A percentile compares a stretch with the other conserved stretches of the same genome.
These are phyloP conservation scores for Copidosoma floridanum DNA, from an alignment of 1,140 invertebrate species.

Conservation along the genomic window DNA sequence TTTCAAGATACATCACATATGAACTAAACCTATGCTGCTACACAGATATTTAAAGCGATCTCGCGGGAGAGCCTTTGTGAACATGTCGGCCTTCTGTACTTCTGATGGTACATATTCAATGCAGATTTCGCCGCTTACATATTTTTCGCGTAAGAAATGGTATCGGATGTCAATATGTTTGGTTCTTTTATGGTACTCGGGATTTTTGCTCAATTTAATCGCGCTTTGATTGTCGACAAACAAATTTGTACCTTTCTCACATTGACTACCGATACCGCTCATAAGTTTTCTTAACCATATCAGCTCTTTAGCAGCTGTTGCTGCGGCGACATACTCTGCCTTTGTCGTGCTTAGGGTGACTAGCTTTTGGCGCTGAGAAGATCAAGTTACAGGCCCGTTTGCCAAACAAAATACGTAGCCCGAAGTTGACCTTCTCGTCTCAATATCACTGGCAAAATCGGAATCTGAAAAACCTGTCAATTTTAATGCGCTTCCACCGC, in stretches of 20 bases:
- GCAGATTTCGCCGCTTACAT: background rate
- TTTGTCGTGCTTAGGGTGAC: no score
- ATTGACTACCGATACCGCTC: no score
- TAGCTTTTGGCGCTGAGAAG: no score
- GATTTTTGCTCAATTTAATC: no score
- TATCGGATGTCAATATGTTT: conserved; percentile 42
- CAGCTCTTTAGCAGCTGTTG: no score
- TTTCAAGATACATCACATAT: background rate
- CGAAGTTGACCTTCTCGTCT: conserved; percentile 45
- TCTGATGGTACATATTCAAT: background rate
- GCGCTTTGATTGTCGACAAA: no score
- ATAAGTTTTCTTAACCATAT: no score
- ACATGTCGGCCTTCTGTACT: background rate
- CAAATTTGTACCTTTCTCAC: conserved; percentile 34
- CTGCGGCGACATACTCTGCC: no score
- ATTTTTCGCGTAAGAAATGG: conserved; percentile 19
- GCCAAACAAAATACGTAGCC: no score
- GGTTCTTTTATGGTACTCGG: conserved; percentile 27
- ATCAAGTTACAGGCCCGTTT: no score
- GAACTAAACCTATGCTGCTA: background rate
- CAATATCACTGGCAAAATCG: no score
- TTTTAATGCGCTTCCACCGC: no score
- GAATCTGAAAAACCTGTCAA: background rate
- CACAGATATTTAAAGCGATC: background rate
- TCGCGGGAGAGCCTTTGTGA: conserved; percentile 7